phyloP scores from a whole-genome alignment of 2,888 invertebrate species.

The Dysmachus trigonus region DNA sequence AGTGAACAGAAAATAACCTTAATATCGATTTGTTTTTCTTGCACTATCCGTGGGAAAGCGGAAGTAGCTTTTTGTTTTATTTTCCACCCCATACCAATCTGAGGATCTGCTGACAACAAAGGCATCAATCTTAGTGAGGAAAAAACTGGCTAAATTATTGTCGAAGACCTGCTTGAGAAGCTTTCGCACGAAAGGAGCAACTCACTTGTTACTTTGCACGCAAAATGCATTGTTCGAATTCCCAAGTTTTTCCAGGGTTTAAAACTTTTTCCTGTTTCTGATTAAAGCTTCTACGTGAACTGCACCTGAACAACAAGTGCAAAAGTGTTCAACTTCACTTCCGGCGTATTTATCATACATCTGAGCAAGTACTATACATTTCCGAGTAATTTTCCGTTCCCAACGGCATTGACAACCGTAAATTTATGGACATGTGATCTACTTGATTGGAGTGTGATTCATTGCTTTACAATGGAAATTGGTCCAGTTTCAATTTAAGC shows the following conservation, averaged over 20 bases:
- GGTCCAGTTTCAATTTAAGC: neutral
- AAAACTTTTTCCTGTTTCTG: neutral
- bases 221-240: neutral
- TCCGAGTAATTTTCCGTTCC: neutral
- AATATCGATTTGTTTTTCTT: slow-evolving; percentile 7
- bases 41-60: neutral
- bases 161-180: neutral
- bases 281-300: neutral
- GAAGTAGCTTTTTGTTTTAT: neutral
- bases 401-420: neutral
- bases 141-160: neutral
- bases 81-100: neutral
- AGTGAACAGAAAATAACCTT: slow-evolving; percentile 1
- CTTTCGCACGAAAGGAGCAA: neutral
- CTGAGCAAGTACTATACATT: neutral
- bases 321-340: neutral
- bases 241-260: neutral
- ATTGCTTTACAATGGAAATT: neutral
- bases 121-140: neutral
- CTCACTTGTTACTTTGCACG: neutral
- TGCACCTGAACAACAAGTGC: neutral
- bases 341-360: neutral
- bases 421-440: neutral
- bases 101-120: neutral
- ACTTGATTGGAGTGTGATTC: neutral